Percentiles rank a stretch among this genome's conserved stretches.
Evolutionary conservation across 2,797 vertebrate genomes (phyloP).

Genomic region (Channallabes apus): DNA sequence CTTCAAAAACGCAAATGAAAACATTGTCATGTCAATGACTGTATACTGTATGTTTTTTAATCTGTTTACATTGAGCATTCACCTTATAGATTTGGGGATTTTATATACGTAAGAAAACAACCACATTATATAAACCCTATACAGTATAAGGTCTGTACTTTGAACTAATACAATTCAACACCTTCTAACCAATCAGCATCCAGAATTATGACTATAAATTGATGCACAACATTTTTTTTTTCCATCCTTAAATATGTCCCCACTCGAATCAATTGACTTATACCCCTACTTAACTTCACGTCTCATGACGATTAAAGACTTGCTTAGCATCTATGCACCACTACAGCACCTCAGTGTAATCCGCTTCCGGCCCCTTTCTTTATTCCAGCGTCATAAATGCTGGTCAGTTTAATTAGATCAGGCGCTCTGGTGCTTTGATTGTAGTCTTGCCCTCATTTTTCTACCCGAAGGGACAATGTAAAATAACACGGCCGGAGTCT

Average conservation of each 20-base stretch:
- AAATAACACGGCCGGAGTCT: slow-evolving; percentile 31
- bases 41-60: neutral
- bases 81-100: neutral
- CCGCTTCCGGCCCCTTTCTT: neutral
- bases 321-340: slow-evolving; percentile 3
- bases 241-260: too few relatives aligned
- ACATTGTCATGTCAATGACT: neutral
- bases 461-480: slow-evolving; percentile 34
- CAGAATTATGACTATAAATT: neutral
- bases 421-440: slow-evolving; percentile 18
- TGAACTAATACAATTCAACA: too few relatives aligned
- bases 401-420: slow-evolving; percentile 39
- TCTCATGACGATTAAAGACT: neutral
- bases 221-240: neutral
- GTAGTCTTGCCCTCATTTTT: slow-evolving; percentile 34
- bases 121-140: neutral
- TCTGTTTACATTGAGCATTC: neutral
- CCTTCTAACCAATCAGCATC: neutral
- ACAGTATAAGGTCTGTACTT: neutral
- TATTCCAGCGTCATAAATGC: slow-evolving; percentile 32
- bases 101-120: too few relatives aligned
- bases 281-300: neutral
- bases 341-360: slow-evolving; percentile 9
- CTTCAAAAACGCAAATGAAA: neutral
- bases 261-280: neutral